Percentiles rank a stretch among this genome's conserved stretches.
Evolutionary conservation across 2,113 vertebrate genomes (phyloP).

Genomic region (Strix uralensis): DNA sequence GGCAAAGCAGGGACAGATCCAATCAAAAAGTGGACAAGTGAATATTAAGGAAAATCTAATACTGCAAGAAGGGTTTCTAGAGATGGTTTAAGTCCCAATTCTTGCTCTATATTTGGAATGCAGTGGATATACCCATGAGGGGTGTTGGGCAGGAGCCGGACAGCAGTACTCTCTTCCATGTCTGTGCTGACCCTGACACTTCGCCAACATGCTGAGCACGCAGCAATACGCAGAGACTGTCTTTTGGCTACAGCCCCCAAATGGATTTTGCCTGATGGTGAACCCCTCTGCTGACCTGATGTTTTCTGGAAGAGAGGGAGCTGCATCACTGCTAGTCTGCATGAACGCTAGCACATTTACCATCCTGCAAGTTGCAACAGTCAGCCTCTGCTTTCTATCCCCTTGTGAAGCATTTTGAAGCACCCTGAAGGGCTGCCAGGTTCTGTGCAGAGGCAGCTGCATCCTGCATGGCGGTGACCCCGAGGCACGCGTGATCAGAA

Average conservation of each 20-base stretch:
- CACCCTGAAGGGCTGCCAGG: not conserved
- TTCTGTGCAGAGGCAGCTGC: not conserved
- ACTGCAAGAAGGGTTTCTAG: not conserved
- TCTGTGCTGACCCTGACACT: not conserved
- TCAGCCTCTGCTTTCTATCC: not conserved
- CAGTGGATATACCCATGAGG: not conserved
- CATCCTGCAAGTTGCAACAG: not conserved
- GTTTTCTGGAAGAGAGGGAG: not conserved
- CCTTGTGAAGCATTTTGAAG: not conserved
- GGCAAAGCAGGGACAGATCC: conserved; percentile 40
- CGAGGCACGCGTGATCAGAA: not conserved
- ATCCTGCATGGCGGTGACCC: not conserved
- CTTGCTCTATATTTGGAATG: not conserved
- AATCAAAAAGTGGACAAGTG: conserved; percentile 41
- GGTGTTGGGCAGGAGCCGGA: not conserved
- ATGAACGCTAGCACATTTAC: not conserved
- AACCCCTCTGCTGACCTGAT: not conserved
- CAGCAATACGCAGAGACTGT: not conserved
- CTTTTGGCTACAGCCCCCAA: not conserved
- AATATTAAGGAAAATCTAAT: conserved; percentile 24
- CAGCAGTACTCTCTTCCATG: not conserved
- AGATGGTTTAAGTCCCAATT: not conserved
- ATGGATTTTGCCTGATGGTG: not conserved
- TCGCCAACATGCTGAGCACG: not conserved
- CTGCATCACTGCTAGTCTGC: not conserved